Evolutionary conservation across 2,113 vertebrate genomes (phyloP).

Genomic region (Alosa alosa): DNA sequence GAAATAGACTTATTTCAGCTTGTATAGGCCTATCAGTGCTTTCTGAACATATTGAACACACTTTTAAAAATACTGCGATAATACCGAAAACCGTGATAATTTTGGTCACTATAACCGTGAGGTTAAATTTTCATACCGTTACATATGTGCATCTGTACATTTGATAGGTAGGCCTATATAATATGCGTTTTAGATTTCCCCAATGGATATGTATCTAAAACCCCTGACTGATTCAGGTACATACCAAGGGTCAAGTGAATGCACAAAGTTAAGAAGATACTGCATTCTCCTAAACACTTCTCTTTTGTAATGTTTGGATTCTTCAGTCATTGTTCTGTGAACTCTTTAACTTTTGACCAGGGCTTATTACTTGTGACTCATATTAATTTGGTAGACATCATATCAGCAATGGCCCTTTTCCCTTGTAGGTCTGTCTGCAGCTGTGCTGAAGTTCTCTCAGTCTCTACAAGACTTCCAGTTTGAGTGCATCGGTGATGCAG

Average conservation of each 20-base stretch:
- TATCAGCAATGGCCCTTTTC: not conserved
- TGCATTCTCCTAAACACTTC: no score
- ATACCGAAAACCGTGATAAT: no score
- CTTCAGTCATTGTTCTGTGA: not conserved
- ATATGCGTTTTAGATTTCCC: not conserved
- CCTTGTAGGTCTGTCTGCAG: constrained; percentile 86
- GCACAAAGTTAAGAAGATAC: not conserved
- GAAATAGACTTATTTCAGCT: no score
- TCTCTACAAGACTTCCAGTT: constrained; percentile 96
- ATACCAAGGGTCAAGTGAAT: not conserved
- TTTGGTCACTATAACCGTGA: no score
- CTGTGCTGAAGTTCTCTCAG: constrained; percentile 94
- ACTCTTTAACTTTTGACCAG: not conserved
- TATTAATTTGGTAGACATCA: not conserved
- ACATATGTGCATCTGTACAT: not conserved
- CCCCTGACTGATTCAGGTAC: not conserved
- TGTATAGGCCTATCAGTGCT: no score
- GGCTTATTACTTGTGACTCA: not conserved
- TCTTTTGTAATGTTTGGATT: no score
- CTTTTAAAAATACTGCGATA: no score
- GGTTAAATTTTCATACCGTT: no score
- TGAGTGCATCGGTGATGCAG: constrained; percentile 94
- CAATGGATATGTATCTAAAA: not conserved
- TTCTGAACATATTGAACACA: no score
- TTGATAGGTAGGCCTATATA: not conserved